Percentiles rank a stretch among this genome's conserved stretches.
These are phyloP conservation scores for Tenebrosternarchus preto DNA, from an alignment of 2,113 vertebrate genomes.

Conservation along the genomic window DNA sequence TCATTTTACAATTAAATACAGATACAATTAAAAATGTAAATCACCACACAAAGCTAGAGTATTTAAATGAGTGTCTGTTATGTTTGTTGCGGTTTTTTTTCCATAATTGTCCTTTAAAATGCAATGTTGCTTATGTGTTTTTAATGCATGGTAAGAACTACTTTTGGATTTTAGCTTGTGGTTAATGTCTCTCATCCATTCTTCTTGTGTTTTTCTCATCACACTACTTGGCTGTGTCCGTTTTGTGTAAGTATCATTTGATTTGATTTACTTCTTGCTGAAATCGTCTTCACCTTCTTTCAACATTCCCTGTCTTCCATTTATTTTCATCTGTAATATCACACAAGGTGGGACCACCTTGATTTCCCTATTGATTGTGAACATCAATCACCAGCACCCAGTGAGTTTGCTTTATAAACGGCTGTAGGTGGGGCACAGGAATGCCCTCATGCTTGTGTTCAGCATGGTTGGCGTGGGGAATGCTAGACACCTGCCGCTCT, in stretches of 20 bases:
- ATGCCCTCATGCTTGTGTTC: background rate
- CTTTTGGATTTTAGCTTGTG: constrained; percentile 3
- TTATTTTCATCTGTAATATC: background rate
- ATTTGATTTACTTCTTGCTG: background rate
- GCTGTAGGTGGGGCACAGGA: background rate
- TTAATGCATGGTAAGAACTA: background rate
- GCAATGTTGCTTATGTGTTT: background rate
- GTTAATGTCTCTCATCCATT: constrained; percentile 17
- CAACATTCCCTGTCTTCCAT: background rate
- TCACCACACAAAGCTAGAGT: too few species aligned
- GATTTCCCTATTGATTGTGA: too few species aligned
- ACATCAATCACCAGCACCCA: background rate
- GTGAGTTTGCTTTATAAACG: background rate
- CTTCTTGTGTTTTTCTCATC: constrained; percentile 31
- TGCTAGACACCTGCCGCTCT: background rate
- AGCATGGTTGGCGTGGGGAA: background rate
- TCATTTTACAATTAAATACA: too few species aligned
- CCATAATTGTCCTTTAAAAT: background rate
- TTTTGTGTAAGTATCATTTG: constrained; percentile 40
- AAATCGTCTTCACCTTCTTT: background rate
- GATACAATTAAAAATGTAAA: too few species aligned
- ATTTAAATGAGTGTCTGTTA: background rate
- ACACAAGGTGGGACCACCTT: background rate
- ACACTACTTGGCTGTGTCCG: constrained; percentile 34
- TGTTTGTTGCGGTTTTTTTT: background rate